Conservation (phyloP, 2,797 vertebrate species). For the Psittacula echo region DNA sequence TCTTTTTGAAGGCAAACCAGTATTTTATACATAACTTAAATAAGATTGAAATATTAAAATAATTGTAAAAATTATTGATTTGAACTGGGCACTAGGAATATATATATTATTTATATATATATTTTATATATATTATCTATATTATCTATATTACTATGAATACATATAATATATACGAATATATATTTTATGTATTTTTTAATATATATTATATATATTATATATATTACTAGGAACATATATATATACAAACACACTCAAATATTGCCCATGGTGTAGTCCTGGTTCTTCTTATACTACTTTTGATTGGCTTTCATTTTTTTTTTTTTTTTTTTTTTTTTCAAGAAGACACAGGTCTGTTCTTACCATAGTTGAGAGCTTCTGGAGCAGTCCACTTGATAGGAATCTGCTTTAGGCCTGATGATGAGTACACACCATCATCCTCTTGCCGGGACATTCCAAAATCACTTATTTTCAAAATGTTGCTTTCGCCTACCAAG, state of each 20-base stretch:
- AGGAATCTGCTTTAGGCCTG: constrained; percentile 96
- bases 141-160: too few species aligned
- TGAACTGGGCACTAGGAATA: not conserved
- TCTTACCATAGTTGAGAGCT: constrained; percentile 94
- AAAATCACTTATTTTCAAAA: constrained; percentile 98
- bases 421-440: constrained; percentile 95
- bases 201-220: too few species aligned
- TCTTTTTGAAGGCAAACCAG: not conserved
- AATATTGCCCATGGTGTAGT: not conserved
- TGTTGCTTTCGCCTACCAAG: constrained; percentile 89
- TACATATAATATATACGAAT: not conserved
- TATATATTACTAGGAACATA: too few species aligned
- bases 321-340: not conserved
- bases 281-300: not conserved
- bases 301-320: too few species aligned
- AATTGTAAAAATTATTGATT: not conserved
- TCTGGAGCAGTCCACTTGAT: constrained; percentile 99
- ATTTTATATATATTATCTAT: too few species aligned
- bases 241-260: not conserved
- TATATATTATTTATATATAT: not conserved
- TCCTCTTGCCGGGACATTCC: constrained; percentile 99
- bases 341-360: not conserved
- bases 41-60: not conserved
- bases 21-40: not conserved
- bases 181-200: not conserved